Base-by-base conservation (phyloP, 2,113 vertebrate genomes). In the Oryzias melastigma region DNA sequence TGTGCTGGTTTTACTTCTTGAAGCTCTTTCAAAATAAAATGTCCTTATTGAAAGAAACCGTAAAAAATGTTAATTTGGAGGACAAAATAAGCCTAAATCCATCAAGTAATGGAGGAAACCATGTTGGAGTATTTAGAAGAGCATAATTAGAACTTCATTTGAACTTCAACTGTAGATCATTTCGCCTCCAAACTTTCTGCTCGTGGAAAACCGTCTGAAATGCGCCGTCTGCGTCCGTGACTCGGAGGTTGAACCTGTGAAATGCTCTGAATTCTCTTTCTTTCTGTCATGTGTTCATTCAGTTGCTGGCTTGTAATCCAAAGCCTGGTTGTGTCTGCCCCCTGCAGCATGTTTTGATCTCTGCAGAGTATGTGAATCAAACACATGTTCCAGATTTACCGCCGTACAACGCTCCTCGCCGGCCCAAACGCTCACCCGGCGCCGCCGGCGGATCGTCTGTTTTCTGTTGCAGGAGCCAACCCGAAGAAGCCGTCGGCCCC, bases 401-500 rank as follows among this genome's bases (percentile, higher is more conserved):
- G 54, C 55, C 66, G 67, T 80, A 75, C 62, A 73, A 82, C 56
- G 4, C 35, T 20, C 14, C 24, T 18, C 17, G 40, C 20, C 18
- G 67, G 13, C n/a, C 3, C 6, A 53, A 43, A 47, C 63, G 25
- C 67, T 67, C 44, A 68, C 15, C 29, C 14, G 12, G 22, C 50
- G 35, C 18, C 42, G 20, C 20, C 44, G 25, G 24, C 5, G 44
- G 45, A 58, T 49, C 42, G 1, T 49, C 4, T 64, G 52, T 68
- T n/a, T 18, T 47, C 62, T 59, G 20, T 83, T 70, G 61, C 82
- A 99, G 97, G 94, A 87, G 91, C 93, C 68, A 91, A 94, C 83
- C 91, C 94, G 72, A 99, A 98, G 90, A 98, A 98, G 81, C 90
- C 96, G 4, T 92, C 94, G 14, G 97, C 95, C 68, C 97, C 97